Evolutionary conservation across 92 coral and sea anemone species (phyloP).

Genomic region (Zoanthus sansibaricus): DNA sequence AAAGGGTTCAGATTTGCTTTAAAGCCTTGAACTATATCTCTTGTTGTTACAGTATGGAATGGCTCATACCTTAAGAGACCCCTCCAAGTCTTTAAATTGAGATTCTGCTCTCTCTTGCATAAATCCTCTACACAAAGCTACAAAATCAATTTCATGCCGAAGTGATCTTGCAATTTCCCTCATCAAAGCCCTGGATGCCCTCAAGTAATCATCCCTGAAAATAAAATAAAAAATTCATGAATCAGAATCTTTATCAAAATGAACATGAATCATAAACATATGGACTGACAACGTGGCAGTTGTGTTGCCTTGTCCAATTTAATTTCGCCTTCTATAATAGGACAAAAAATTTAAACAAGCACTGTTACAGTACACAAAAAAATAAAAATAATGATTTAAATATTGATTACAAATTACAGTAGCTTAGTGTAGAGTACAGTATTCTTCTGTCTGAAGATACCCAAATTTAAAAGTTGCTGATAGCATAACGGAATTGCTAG

Average conservation of each 20-base stretch:
- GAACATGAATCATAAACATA: too few species aligned
- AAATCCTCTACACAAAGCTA: conserved; percentile 94
- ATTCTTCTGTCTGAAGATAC: too few species aligned
- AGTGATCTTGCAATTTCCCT: conserved; percentile 92
- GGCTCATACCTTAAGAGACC: conserved; percentile 77
- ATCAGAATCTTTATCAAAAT: background rate
- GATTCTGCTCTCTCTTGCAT: conserved; percentile 95
- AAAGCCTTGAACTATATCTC: background rate
- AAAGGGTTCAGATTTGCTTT: background rate
- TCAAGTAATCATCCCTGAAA: conserved; percentile 89
- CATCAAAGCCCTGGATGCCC: conserved; percentile 94
- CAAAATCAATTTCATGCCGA: conserved; percentile 91
- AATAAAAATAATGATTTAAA: too few species aligned
- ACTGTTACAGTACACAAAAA: too few species aligned
- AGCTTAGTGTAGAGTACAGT: too few species aligned
- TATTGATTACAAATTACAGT: too few species aligned
- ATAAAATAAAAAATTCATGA: background rate
- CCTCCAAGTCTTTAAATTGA: conserved; percentile 88
- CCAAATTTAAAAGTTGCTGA: too few species aligned
- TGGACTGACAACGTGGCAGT: too few species aligned
- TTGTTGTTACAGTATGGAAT: background rate
- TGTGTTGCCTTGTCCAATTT: too few species aligned
- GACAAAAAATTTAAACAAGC: too few species aligned
- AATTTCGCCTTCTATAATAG: too few species aligned
- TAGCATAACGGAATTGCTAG: too few species aligned